Percentiles rank a stretch among this genome's conserved stretches.
Evolutionary conservation across 2,888 invertebrate genomes (phyloP).

Genomic region (Callinectes sapidus): DNA sequence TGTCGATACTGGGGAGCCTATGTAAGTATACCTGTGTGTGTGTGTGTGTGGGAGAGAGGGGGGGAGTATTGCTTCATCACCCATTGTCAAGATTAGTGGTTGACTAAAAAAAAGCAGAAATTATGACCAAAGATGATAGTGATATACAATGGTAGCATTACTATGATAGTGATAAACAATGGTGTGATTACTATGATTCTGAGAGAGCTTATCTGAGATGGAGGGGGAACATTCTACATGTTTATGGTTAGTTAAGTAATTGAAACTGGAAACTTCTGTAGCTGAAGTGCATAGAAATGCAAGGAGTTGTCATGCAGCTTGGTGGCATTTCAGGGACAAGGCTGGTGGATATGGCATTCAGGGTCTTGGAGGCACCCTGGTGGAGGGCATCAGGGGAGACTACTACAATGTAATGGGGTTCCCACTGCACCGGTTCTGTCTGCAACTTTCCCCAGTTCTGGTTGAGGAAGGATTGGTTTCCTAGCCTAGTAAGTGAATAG

Average conservation of each 20-base stretch:
- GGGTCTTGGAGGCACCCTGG: conserved; percentile 88
- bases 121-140: no score
- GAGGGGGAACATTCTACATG: no score
- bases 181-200: no score
- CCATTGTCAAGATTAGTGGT: no score
- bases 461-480: background rate
- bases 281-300: background rate
- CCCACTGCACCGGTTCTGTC: conserved; percentile 82
- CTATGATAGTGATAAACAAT: no score
- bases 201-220: no score
- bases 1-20: conserved; percentile 90
- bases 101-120: no score
- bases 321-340: conserved; percentile 81
- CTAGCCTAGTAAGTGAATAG: conserved; percentile 9
- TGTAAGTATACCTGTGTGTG: conserved; percentile 84
- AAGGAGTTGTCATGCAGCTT: background rate
- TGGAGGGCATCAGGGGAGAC: conserved; percentile 88
- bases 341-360: conserved; percentile 96
- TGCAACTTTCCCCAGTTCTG: conserved; percentile 41
- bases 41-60: no score
- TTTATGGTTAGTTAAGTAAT: no score
- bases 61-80: no score
- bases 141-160: no score
- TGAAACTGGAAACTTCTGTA: background rate
- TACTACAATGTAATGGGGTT: conserved; percentile 93